Percentiles rank a stretch among this genome's conserved stretches.
phyloP scores from a whole-genome alignment of 2,113 vertebrate genomes.

The Clarias batrachus region DNA sequence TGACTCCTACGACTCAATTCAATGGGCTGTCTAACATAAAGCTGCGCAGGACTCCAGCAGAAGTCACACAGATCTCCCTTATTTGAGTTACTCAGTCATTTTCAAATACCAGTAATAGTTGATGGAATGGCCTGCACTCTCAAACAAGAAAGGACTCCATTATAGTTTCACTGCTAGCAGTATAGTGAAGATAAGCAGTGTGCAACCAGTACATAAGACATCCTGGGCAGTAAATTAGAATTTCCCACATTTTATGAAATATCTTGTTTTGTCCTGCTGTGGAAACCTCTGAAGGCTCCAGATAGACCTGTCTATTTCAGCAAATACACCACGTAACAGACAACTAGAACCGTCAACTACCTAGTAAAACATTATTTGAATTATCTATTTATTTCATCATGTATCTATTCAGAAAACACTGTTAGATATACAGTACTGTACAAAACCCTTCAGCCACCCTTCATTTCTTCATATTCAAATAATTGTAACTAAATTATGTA shows the following conservation, averaged over 20 bases:
- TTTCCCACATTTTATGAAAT: neutral
- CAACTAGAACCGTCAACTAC: neutral
- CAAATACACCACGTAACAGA: conserved; percentile 1
- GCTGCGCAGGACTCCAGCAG: neutral
- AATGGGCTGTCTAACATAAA: neutral
- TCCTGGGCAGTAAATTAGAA: neutral
- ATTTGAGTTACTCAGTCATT: neutral
- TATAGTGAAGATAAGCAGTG: neutral
- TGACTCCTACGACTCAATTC: conserved; percentile 5
- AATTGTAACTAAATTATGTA: no score
- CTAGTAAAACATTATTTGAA: neutral
- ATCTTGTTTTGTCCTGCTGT: neutral
- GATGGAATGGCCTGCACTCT: neutral
- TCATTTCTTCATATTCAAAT: no score
- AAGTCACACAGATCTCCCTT: neutral
- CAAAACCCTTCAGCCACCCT: no score
- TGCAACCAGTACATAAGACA: neutral
- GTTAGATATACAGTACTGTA: no score
- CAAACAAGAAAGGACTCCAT: neutral
- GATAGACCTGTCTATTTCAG: neutral
- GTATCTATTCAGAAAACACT: no score
- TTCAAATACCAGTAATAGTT: neutral
- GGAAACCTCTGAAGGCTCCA: neutral
- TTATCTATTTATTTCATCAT: neutral
- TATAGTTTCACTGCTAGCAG: neutral